phyloP scores from a whole-genome alignment of 2,888 invertebrate genomes.

The Ectobius pallidus region DNA sequence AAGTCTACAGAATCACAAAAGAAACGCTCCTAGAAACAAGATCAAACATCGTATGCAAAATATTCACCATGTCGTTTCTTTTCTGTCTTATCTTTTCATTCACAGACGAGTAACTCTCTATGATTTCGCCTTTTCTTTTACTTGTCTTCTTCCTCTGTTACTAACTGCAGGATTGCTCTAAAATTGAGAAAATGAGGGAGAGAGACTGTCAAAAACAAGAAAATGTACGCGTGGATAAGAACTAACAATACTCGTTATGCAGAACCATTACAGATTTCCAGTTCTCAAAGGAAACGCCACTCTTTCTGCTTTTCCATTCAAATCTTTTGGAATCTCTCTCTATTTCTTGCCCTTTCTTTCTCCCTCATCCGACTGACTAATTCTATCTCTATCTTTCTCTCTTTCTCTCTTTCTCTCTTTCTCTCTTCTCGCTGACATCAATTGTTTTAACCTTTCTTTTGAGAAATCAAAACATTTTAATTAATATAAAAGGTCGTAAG shows the following conservation, averaged over 20 bases:
- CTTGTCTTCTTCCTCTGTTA: background rate
- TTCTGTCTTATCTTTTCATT: conserved; percentile 37
- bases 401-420: background rate
- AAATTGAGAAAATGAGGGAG: background rate
- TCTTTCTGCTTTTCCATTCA: no score
- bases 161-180: conserved; percentile 10
- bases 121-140: conserved; percentile 14
- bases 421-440: no score
- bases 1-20: conserved; percentile 16
- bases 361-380: no score
- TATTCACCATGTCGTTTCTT: conserved; percentile 14
- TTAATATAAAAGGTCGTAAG: no score
- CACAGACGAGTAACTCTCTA: conserved; percentile 36
- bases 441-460: no score
- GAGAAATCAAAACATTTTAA: no score
- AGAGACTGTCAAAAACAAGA: background rate
- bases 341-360: background rate
- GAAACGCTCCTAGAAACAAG: conserved; percentile 5
- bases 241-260: background rate
- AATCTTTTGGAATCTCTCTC: no score
- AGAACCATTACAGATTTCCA: conserved; percentile 5
- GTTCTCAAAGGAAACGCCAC: no score
- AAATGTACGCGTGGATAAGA: background rate
- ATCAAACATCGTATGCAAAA: conserved; percentile 28
- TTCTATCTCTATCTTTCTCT: no score